Conservation (phyloP, 1,140 invertebrate species). For the Papilio helenus region DNA sequence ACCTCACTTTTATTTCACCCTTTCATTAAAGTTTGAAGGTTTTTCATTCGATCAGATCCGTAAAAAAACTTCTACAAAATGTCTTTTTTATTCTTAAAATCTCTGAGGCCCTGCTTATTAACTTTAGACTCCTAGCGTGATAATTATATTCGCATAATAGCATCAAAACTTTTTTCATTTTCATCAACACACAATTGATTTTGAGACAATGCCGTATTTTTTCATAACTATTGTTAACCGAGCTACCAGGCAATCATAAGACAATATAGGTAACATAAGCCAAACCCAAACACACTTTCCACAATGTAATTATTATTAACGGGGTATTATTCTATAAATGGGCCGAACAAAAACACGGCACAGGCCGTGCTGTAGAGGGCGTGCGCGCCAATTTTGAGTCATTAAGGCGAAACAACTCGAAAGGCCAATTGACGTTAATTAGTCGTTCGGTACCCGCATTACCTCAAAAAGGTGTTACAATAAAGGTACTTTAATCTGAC, state of each 20-base stretch:
- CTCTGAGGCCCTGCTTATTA: neutral
- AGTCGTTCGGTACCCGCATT: constrained; percentile 58
- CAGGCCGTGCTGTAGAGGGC: constrained; percentile 59
- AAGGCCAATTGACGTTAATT: constrained; percentile 72
- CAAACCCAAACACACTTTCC: constrained; percentile 12
- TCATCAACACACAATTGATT: neutral
- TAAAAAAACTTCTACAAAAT: neutral
- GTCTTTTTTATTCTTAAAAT: neutral
- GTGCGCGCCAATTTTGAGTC: constrained; percentile 64
- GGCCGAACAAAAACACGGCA: constrained; percentile 50
- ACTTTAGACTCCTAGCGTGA: neutral
- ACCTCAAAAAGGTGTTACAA: constrained; percentile 74
- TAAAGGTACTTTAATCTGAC: constrained; percentile 52
- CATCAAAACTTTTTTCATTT: neutral
- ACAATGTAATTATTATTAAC: constrained; percentile 25
- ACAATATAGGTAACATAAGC: constrained; percentile 6
- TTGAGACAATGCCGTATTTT: neutral
- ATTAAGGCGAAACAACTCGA: constrained; percentile 70
- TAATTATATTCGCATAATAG: neutral
- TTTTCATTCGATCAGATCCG: neutral
- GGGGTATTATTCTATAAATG: constrained; percentile 34
- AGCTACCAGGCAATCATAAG: constrained; percentile 25
- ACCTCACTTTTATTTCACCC: constrained; percentile 40
- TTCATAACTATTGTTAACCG: neutral
- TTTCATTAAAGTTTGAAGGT: constrained; percentile 16